Conservation (phyloP, 2,888 invertebrate genomes). For the Achlya flavicornis region DNA sequence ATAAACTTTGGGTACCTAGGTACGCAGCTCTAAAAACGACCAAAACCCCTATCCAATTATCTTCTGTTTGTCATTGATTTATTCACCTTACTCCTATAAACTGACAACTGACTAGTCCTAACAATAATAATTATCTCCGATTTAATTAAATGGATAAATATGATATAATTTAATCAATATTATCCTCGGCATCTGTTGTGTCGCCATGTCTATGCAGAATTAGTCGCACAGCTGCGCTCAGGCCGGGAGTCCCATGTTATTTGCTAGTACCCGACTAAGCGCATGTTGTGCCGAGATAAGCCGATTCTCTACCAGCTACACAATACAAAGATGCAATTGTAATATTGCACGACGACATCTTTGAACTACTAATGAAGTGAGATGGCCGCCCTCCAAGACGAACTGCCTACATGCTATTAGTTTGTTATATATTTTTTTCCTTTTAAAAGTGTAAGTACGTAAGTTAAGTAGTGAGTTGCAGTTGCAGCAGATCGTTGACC, state of each 20-base stretch:
- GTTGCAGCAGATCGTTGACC: neutral
- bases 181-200: slow-evolving; percentile 21
- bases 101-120: no score
- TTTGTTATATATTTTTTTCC: no score
- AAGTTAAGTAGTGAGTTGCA: no score
- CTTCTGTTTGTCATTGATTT: no score
- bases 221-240: slow-evolving; percentile 48
- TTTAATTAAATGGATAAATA: neutral
- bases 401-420: neutral
- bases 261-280: slow-evolving; percentile 35
- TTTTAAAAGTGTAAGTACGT: no score
- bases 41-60: no score
- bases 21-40: no score
- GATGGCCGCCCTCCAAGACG: no score
- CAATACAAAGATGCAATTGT: slow-evolving; percentile 1
- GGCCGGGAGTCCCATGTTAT: slow-evolving; percentile 42
- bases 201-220: slow-evolving; percentile 50
- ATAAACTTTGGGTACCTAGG: no score
- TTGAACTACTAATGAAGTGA: neutral
- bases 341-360: neutral
- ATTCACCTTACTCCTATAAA: no score
- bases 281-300: slow-evolving; percentile 38
- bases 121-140: no score
- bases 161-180: slow-evolving; percentile 9
- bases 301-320: slow-evolving; percentile 36